phyloP scores from a whole-genome alignment of 2,797 vertebrate species.

The Sternarchorhynchus goeldii region DNA sequence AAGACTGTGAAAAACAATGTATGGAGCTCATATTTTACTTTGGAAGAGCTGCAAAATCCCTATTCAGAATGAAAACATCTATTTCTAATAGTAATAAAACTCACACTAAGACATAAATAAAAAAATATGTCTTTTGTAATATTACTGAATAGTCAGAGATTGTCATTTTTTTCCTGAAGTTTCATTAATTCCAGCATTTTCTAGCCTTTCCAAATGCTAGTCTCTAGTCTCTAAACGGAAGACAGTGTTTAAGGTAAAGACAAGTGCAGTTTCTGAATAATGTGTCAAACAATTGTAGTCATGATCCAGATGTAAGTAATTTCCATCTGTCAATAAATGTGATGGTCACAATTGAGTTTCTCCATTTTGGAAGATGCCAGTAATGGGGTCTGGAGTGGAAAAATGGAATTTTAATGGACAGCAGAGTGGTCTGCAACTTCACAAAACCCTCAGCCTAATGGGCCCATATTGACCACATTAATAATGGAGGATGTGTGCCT shows the following conservation, averaged over 20 bases:
- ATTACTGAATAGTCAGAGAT: too few relatives aligned
- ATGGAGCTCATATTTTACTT: too few relatives aligned
- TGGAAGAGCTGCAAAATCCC: too few relatives aligned
- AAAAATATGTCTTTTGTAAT: too few relatives aligned
- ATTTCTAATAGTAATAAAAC: too few relatives aligned
- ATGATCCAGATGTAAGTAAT: constrained; percentile 38
- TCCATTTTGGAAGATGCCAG: constrained; percentile 47
- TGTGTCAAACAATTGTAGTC: neutral
- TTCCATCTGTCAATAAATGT: constrained; percentile 40
- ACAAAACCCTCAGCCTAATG: constrained; percentile 72
- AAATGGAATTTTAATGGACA: constrained; percentile 74
- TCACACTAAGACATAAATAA: too few relatives aligned
- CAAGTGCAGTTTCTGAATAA: neutral
- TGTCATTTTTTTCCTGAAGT: too few relatives aligned
- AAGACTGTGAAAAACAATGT: too few relatives aligned
- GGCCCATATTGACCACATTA: constrained; percentile 79
- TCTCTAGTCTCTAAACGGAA: neutral
- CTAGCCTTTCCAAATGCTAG: neutral
- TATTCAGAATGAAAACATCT: too few relatives aligned
- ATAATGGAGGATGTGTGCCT: constrained; percentile 79
- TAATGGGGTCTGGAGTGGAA: constrained; percentile 55
- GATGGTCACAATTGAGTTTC: constrained; percentile 44
- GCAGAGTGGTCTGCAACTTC: constrained; percentile 67
- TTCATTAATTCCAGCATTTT: neutral
- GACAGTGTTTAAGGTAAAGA: neutral